Evolutionary conservation across 2,888 invertebrate species (phyloP).

Genomic region (Baccha elongata): DNA sequence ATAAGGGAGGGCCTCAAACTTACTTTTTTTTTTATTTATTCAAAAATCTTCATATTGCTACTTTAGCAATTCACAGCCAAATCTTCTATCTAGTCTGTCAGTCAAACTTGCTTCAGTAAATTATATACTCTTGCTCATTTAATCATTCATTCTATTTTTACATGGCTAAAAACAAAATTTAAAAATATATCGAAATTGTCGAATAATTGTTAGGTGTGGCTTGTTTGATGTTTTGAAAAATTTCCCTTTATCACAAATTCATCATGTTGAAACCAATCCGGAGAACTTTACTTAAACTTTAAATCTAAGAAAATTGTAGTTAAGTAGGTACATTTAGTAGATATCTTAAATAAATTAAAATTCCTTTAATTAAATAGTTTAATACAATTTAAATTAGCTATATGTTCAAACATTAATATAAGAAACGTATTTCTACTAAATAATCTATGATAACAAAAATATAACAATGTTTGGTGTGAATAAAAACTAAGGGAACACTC

Average conservation of each 20-base stretch:
- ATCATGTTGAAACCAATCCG: not conserved
- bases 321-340: too few relatives aligned
- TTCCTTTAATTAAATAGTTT: too few relatives aligned
- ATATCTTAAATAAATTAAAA: too few relatives aligned
- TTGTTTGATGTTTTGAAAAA: constrained; percentile 3
- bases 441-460: too few relatives aligned
- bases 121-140: constrained; percentile 23
- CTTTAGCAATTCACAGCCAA: constrained; percentile 67
- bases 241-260: constrained; percentile 12
- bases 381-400: too few relatives aligned
- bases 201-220: not conserved
- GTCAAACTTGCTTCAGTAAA: constrained; percentile 43
- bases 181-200: too few relatives aligned
- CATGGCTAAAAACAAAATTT: too few relatives aligned
- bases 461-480: too few relatives aligned
- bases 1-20: constrained; percentile 46
- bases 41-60: constrained; percentile 55
- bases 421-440: too few relatives aligned
- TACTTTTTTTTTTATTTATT: constrained; percentile 36
- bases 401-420: too few relatives aligned
- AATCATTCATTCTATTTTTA: constrained; percentile 29
- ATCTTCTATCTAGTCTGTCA: constrained; percentile 60
- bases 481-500: too few relatives aligned
- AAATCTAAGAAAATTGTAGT: too few relatives aligned
- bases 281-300: not conserved